Base-by-base conservation (phyloP, 2,888 invertebrate genomes). In the Amphiduros pacificus region DNA sequence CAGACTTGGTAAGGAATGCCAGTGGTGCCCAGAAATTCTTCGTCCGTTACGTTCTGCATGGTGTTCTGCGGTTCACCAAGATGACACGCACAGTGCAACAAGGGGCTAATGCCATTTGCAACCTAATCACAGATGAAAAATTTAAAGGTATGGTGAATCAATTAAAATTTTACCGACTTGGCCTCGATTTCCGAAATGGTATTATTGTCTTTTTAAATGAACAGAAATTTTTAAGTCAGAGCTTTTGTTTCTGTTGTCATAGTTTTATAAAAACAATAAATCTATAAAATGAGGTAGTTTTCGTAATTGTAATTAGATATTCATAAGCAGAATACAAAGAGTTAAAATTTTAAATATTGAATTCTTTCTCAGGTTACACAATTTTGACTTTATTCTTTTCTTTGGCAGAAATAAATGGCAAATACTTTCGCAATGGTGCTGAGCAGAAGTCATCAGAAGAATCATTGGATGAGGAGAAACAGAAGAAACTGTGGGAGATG, bases 401-500 rank as follows among this genome's bases (percentile, higher is more conserved):
- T 55, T 22, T 60, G 62, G 6, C 68, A 76, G 76, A 63, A 27
- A 67, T 70, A 20, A 72, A 63, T 40, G 77, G 77, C 9, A 75
- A 76, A 67, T 77, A 68, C 60, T 72, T 72, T 62, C 64, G 62
- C 17, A 71, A 76, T 51, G 64, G 66, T 24, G 64, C 63, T 20
- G 75, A 74, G 61, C 57, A 55, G 27, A 67, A 67, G 50, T 73
- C 74, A 1, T 74, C 75, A 4, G 75, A 72, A 51, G 77, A 77
- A 57, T 67, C 77, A 0, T 48, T 63, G 32, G 66, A 74, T 49
- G 75, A 74, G 60, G 76, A 74, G 44, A 64, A 75, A 22, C 74
- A 74, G 68, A 72, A 75, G 66, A 72, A 69, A 53, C 55, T 77
- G 49, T 77, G 73, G 71, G 73, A 76, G 36, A 44, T 76, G 57